These are phyloP conservation scores for Dicentrarchus labrax DNA, from an alignment of 2,113 vertebrate genomes.

Conservation along the genomic window DNA sequence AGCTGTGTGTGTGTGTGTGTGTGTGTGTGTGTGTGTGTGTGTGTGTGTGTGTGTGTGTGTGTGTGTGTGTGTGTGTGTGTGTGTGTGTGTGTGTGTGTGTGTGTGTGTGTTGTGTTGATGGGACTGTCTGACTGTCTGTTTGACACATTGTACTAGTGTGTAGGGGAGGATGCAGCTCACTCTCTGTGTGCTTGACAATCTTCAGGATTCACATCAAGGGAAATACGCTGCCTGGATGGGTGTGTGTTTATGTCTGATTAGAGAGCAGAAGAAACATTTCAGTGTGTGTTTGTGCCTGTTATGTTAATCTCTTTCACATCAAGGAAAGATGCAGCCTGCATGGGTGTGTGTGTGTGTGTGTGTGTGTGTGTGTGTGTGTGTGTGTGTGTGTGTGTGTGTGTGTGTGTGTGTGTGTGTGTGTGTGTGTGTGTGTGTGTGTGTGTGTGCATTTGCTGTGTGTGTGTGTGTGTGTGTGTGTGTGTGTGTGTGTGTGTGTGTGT, in stretches of 20 bases:
- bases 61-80: conserved; percentile 6
- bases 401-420: conserved; percentile 22
- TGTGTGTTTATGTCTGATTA: conserved; percentile 48
- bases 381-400: conserved; percentile 23
- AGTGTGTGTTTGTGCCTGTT: conserved; percentile 26
- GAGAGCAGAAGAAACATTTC: conserved; percentile 21
- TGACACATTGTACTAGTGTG: neutral
- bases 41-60: too few relatives aligned
- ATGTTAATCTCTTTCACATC: conserved; percentile 44
- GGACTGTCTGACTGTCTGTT: conserved; percentile 9
- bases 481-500: conserved; percentile 18
- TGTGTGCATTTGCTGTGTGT: conserved; percentile 16
- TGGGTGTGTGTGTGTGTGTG: conserved; percentile 31
- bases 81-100: neutral
- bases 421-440: conserved; percentile 14
- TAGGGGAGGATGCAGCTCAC: neutral
- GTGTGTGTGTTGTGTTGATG: conserved; percentile 1
- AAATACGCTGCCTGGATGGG: neutral
- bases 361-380: conserved; percentile 19
- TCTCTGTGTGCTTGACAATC: neutral
- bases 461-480: conserved; percentile 16
- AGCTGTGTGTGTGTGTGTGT: neutral
- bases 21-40: too few relatives aligned
- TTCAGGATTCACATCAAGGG: conserved; percentile 27
- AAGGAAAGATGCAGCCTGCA: conserved; percentile 18